Evolutionary conservation across 2,113 vertebrate genomes (phyloP), one percentile per base, ranked within the genome.

Genomic region (Cryptomyrus ogoouensis): DNA sequence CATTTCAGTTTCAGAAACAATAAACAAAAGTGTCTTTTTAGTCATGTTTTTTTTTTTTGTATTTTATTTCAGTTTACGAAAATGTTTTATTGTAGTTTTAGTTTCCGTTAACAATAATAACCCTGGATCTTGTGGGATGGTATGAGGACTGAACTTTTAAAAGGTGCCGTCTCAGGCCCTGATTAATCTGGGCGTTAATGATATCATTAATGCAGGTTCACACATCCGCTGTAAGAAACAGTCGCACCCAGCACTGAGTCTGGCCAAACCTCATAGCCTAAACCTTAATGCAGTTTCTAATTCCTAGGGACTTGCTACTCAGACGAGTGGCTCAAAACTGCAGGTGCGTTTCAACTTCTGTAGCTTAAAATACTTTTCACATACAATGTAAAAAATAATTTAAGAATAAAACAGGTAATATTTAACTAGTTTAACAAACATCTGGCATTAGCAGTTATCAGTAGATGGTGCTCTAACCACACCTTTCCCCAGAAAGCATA

Each of bases 391-490:
- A 84, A 9, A 46, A 44, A 47, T 44, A 13, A 88, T 46, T 56
- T 42, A 56, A 58, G 27, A 47, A 70, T 74, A 47, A 27, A 21
- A 47, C 47, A 9, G 39, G 21, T 47, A 4, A 42, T 77, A 31
- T 39, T 77, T 4, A 77, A 66, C 9, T 5, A n/a, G 7, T 24
- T 46, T 47, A 17, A 17, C 80, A 7, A 84, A 19, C 83, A 84
- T 21, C 83, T 84, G 80, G 19, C 15, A 84, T 84, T 24, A 84
- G 21, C 44, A 84, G 39, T 84, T 24, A 58, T 50, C 83, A 47
- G 53, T n/a, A 90, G 89, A 70, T 90, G 83, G 83, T n/a, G 24
- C 12, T 70, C 24, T 86, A 86, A 66, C 39, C 39, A 35, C 49
- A 85, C 52, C 24, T 19, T 4, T 80, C 1, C 35, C 39, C 42